Conservation (phyloP, 2,113 vertebrate species). For the Halcyon senegalensis region DNA sequence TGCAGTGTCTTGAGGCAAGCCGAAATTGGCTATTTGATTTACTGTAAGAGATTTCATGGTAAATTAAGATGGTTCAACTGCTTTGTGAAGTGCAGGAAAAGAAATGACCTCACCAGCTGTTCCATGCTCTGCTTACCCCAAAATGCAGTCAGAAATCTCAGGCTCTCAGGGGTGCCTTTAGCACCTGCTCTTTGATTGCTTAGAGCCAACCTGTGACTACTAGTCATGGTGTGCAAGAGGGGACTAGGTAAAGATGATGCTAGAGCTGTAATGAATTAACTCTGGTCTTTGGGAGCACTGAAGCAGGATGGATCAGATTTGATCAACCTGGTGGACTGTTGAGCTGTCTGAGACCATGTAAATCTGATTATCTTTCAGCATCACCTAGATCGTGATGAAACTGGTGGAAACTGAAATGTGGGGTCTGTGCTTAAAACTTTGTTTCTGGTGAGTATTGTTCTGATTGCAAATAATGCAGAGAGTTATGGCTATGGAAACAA, state of each 20-base stretch:
- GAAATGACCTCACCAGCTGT: neutral
- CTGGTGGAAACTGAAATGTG: neutral
- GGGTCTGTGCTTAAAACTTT: neutral
- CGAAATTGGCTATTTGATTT: neutral
- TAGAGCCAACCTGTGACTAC: neutral
- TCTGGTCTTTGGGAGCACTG: neutral
- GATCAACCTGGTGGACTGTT: neutral
- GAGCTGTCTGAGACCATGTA: neutral
- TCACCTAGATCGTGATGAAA: neutral
- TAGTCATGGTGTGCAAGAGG: fast-evolving
- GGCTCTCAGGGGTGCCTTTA: neutral
- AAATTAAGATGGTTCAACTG: neutral
- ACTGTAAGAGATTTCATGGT: neutral
- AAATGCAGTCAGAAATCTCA: neutral
- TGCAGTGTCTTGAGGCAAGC: neutral
- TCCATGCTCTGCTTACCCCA: neutral
- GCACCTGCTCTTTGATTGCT: neutral
- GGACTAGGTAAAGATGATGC: fast-evolving
- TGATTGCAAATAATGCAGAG: neutral
- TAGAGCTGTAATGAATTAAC: neutral
- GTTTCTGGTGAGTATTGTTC: neutral
- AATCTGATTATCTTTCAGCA: neutral
- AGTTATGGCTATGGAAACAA: neutral
- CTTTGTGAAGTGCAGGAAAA: neutral
- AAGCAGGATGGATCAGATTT: neutral